Evolutionary conservation across 2,888 invertebrate species (phyloP).

Genomic region (Pollenia griseotomentosa): DNA sequence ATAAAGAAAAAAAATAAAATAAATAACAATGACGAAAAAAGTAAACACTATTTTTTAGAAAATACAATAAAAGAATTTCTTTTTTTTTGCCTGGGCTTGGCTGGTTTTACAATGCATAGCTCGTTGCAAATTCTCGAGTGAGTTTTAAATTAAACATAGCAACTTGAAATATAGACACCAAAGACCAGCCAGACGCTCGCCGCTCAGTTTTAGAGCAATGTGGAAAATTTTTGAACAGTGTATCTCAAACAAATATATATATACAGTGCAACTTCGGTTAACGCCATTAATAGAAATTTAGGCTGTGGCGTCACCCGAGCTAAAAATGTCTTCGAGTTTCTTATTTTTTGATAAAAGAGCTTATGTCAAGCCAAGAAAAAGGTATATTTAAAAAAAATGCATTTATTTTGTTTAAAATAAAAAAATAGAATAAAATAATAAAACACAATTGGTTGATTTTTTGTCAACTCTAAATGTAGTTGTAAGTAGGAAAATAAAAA

Average conservation of each 20-base stretch:
- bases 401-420: too few relatives aligned
- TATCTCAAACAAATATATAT: neutral
- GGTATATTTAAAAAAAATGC: too few relatives aligned
- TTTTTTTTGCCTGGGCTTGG: slow-evolving; percentile 8
- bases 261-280: too few relatives aligned
- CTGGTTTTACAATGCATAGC: neutral
- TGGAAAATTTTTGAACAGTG: slow-evolving; percentile 19
- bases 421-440: too few relatives aligned
- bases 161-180: slow-evolving; percentile 23
- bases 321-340: too few relatives aligned
- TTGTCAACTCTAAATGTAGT: too few relatives aligned
- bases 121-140: slow-evolving; percentile 40
- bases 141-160: slow-evolving; percentile 42
- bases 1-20: slow-evolving; percentile 7
- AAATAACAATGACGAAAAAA: slow-evolving; percentile 42
- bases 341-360: too few relatives aligned
- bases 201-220: neutral
- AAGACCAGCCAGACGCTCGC: slow-evolving; percentile 20
- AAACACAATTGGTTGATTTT: too few relatives aligned
- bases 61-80: neutral
- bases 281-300: too few relatives aligned
- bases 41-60: neutral
- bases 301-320: too few relatives aligned
- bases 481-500: too few relatives aligned
- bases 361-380: too few relatives aligned